Evolutionary conservation across 2,797 vertebrate genomes (phyloP).

Genomic region (Allobates femoralis): DNA sequence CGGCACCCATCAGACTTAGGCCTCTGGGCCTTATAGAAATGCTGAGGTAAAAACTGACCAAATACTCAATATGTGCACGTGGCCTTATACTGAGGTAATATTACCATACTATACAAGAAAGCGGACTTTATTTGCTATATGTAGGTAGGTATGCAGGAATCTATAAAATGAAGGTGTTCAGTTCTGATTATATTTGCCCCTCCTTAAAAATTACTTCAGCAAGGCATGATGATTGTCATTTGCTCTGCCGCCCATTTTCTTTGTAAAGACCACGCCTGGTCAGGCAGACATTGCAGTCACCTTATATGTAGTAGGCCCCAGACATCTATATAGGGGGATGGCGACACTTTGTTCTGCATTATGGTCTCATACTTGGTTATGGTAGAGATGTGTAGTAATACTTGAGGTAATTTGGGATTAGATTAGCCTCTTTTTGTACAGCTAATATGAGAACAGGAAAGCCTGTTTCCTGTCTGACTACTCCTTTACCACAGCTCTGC

Average conservation of each 20-base stretch:
- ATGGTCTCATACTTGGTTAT: no score
- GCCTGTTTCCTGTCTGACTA: slow-evolving; percentile 39
- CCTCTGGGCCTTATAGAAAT: no score
- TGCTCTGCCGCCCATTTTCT: neutral
- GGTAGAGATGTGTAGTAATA: neutral
- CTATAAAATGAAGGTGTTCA: neutral
- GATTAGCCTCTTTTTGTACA: neutral
- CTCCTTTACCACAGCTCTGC: slow-evolving; percentile 42
- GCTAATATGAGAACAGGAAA: slow-evolving; percentile 18
- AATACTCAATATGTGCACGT: no score
- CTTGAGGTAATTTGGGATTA: neutral
- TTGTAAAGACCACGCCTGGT: slow-evolving; percentile 27
- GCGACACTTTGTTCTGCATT: no score
- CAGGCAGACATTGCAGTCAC: slow-evolving; percentile 22
- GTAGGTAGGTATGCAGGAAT: neutral
- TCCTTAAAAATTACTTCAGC: slow-evolving; percentile 2
- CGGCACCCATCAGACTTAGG: no score
- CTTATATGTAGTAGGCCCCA: slow-evolving; percentile 20
- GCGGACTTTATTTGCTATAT: neutral
- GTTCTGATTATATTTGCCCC: neutral
- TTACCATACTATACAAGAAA: neutral
- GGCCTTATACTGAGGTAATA: neutral
- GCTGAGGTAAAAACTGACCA: no score
- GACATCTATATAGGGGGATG: no score
- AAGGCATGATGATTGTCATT: slow-evolving; percentile 3